Conservation (phyloP, 2,888 invertebrate genomes). For the Euzetes globulus region DNA sequence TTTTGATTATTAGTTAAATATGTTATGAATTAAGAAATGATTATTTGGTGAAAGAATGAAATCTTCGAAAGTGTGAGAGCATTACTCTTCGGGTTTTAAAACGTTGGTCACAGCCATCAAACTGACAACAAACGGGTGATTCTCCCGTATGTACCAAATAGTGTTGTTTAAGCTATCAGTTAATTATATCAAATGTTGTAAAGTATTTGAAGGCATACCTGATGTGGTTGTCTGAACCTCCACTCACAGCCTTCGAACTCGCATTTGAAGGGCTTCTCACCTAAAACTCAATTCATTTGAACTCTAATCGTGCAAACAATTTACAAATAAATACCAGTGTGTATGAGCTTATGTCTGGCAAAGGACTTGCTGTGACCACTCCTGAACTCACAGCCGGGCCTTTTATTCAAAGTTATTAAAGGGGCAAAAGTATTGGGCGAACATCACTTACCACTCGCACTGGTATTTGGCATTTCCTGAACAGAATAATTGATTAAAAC, state of each 20-base stretch:
- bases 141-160: neutral
- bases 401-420: too few relatives aligned
- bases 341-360: neutral
- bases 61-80: neutral
- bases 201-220: neutral
- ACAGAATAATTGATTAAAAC: neutral
- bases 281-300: neutral
- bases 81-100: neutral
- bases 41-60: neutral
- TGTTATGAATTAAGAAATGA: too few relatives aligned
- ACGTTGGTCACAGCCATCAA: neutral
- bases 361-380: constrained; percentile 1
- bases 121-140: neutral
- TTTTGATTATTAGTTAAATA: too few relatives aligned
- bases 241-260: neutral
- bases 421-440: too few relatives aligned
- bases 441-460: neutral
- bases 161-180: neutral
- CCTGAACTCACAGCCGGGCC: neutral
- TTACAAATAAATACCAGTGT: neutral
- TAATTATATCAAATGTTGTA: too few relatives aligned
- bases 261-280: neutral
- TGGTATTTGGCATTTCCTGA: neutral
- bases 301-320: too few relatives aligned
- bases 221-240: neutral